These are phyloP conservation scores for Deroptyus accipitrinus DNA, from an alignment of 2,113 vertebrate species.

Conservation along the genomic window DNA sequence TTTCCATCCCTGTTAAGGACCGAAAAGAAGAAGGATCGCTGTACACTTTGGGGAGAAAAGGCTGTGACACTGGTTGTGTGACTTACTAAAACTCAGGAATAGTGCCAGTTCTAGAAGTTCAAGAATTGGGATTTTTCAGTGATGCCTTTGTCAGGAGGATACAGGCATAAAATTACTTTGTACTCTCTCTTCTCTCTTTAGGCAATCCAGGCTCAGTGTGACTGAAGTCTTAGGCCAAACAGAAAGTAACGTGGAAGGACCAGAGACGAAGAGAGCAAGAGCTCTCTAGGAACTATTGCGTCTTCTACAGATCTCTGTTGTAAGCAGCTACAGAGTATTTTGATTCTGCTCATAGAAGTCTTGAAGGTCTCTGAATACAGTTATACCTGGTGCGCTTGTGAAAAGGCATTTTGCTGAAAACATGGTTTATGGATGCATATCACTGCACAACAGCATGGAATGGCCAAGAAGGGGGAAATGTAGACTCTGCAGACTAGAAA, in stretches of 20 bases:
- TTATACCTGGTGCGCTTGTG: background rate
- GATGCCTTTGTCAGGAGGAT: background rate
- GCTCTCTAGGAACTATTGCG: constrained; percentile 18
- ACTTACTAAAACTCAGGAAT: background rate
- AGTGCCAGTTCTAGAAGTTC: background rate
- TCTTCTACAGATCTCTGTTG: constrained; percentile 31
- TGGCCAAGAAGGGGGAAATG: background rate
- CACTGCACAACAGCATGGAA: background rate
- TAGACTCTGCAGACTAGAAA: background rate
- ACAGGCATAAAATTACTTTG: background rate
- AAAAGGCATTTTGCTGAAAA: background rate
- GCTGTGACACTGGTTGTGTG: background rate
- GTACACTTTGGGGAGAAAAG: background rate
- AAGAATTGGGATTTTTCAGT: background rate
- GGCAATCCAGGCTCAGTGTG: constrained; percentile 66
- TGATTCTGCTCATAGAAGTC: background rate
- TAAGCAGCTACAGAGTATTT: constrained; percentile 3
- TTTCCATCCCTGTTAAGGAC: background rate
- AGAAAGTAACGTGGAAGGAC: constrained; percentile 5
- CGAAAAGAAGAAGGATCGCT: background rate
- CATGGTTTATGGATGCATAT: background rate
- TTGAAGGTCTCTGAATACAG: background rate
- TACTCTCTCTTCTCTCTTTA: background rate
- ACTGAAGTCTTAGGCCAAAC: constrained; percentile 50
- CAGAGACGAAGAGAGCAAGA: background rate